phyloP scores from a whole-genome alignment of 2,113 vertebrate genomes.

The Helogale parvula region DNA sequence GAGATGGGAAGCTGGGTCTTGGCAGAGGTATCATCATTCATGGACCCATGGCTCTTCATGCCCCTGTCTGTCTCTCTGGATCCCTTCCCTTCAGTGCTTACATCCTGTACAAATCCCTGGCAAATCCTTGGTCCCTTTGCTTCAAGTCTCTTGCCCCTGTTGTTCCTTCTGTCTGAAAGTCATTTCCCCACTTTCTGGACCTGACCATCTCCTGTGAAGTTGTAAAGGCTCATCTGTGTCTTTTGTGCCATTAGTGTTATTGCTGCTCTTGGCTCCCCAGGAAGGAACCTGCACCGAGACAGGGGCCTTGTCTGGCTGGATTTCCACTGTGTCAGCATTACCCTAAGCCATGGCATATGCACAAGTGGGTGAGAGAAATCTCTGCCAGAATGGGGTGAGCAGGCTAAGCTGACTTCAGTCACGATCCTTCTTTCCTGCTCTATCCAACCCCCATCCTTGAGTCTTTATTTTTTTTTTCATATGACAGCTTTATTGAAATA shows the following conservation, averaged over 20 bases:
- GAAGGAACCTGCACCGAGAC: neutral
- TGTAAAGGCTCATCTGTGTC: neutral
- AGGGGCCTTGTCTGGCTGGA: neutral
- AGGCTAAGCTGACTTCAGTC: neutral
- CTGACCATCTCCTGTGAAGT: neutral
- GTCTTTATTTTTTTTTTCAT: neutral
- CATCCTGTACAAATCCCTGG: neutral
- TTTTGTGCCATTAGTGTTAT: neutral
- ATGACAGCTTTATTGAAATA: neutral
- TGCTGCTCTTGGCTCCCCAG: neutral
- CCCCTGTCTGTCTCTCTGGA: neutral
- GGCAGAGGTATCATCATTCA: too few relatives aligned
- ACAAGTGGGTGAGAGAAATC: neutral
- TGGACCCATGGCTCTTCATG: rapidly evolving
- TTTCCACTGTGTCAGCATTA: neutral
- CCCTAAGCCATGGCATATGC: neutral
- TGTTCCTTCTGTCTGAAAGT: neutral
- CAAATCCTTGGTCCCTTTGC: neutral
- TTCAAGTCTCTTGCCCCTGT: neutral
- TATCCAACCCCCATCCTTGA: neutral
- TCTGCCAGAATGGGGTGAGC: too few relatives aligned
- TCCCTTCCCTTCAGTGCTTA: neutral
- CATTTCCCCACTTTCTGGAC: neutral
- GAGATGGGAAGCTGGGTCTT: neutral
- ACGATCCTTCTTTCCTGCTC: neutral